A percentile compares a stretch with the other conserved stretches of the same genome.
Conservation (phyloP, 92 coral and sea anemone species). For the Montipora capitata region DNA sequence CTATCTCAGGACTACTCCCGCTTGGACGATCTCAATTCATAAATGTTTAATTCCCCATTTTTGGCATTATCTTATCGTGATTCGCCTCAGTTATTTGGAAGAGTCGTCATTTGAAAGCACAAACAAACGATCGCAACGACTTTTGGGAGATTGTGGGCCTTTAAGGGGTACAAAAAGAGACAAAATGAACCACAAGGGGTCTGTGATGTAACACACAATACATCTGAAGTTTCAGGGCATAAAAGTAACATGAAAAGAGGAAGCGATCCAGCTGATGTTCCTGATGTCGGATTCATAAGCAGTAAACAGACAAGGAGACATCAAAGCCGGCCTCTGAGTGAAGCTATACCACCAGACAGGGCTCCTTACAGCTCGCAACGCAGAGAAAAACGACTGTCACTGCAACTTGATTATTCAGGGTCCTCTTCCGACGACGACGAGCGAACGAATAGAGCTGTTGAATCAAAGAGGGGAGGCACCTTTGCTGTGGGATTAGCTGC, state of each 20-base stretch:
- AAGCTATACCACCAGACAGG: slow-evolving; percentile 79
- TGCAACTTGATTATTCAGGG: slow-evolving; percentile 81
- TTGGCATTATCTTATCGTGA: too few species aligned
- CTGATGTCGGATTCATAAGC: slow-evolving; percentile 85
- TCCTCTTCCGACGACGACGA: slow-evolving; percentile 97
- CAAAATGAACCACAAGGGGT: too few species aligned
- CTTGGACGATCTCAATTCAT: too few species aligned
- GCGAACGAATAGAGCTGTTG: slow-evolving; percentile 79
- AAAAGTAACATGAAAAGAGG: slow-evolving; percentile 51
- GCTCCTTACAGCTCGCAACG: slow-evolving; percentile 81
- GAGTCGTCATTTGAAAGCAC: too few species aligned
- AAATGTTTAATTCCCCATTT: too few species aligned
- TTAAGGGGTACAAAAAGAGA: too few species aligned
- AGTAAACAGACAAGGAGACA: slow-evolving; percentile 68
- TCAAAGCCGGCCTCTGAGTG: slow-evolving; percentile 82
- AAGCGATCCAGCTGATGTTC: slow-evolving; percentile 53
- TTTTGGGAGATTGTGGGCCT: too few species aligned
- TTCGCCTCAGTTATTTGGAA: too few species aligned
- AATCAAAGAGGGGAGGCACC: slow-evolving; percentile 80
- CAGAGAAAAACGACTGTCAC: slow-evolving; percentile 83
- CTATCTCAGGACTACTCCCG: too few species aligned
- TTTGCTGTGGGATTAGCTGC: slow-evolving; percentile 97
- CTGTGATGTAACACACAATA: neutral
- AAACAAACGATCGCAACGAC: too few species aligned
- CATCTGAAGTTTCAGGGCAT: slow-evolving; percentile 79